Base-by-base conservation (phyloP, 2,888 invertebrate genomes). In the Sylvicola fuscatus region DNA sequence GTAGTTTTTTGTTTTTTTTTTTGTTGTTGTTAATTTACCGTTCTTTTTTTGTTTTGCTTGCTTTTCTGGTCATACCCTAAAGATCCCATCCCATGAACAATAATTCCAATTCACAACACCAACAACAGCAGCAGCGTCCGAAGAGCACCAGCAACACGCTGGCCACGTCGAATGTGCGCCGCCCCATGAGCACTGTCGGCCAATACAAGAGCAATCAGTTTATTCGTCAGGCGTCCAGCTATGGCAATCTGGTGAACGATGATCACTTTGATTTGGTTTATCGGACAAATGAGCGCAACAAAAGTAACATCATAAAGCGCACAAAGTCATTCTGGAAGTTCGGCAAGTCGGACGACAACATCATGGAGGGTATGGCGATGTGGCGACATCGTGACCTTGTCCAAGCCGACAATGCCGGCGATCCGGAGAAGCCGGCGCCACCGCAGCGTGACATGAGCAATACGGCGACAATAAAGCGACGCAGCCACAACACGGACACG, bases 271-370 rank as follows among this genome's bases (percentile, higher is more conserved):
- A 56, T 42, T 54, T 54, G 41, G 49, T 57, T 5, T 43, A 54
- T 31, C 51, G 53, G 38, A 39, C 38, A 28, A 37, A 33, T 30
- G 41, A 41, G 14, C 38, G 38, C 1, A 31, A 34, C 33, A 72
- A 70, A 42, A 68, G 72, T 1, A 68, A 74, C 39, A 65, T 61
- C 45, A 71, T 84, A 0, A 84, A 84, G 49, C 62, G 84, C 33
- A 83, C 82, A 0, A 84, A 83, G 52, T 82, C 82, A 0, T 79
- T 84, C 50, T 84, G 84, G 84, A 74, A 77, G 48, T 83, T 84
- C 47, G 74, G 82, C 14, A 70, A 75, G 37, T 70, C 70, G 2
- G 71, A 74, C 37, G 70, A 69, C 45, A 82, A 83, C 40, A 80
- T 83, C 35, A 62, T 84, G 47, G 82, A 82, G 47, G 84, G 84